Conservation (phyloP, 2,888 invertebrate genomes). For the Synanthedon andrenaeformis region DNA sequence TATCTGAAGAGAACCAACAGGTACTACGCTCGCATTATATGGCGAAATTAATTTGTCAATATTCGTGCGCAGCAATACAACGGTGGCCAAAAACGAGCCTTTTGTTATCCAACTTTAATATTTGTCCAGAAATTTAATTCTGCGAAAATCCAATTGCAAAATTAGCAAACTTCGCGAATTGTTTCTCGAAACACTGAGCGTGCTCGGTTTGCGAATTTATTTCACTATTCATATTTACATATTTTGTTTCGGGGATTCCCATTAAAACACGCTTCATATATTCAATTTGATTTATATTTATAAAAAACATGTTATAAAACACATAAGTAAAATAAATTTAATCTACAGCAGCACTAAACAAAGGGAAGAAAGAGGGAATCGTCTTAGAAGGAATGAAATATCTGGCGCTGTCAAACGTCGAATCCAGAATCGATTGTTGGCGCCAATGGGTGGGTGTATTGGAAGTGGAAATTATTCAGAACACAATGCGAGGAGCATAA, state of each 20-base stretch:
- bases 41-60: conserved; percentile 1
- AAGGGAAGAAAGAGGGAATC: neutral
- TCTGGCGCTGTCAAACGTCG: neutral
- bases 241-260: neutral
- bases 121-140: conserved; percentile 14
- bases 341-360: neutral
- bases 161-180: conserved; percentile 8
- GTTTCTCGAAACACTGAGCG: neutral
- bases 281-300: too few relatives aligned
- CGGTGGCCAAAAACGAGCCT: conserved; percentile 1
- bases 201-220: neutral
- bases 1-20: too few relatives aligned
- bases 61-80: neutral
- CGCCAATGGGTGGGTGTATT: neutral
- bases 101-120: conserved; percentile 11
- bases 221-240: neutral
- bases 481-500: conserved; percentile 16
- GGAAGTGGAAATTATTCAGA: conserved; percentile 13
- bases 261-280: neutral
- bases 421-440: neutral
- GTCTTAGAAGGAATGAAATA: neutral
- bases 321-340: too few relatives aligned
- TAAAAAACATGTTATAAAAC: too few relatives aligned
- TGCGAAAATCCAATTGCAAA: conserved; percentile 8
- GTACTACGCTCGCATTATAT: neutral